Evolutionary conservation across 2,113 vertebrate species (phyloP).

Genomic region (Pedetes capensis): DNA sequence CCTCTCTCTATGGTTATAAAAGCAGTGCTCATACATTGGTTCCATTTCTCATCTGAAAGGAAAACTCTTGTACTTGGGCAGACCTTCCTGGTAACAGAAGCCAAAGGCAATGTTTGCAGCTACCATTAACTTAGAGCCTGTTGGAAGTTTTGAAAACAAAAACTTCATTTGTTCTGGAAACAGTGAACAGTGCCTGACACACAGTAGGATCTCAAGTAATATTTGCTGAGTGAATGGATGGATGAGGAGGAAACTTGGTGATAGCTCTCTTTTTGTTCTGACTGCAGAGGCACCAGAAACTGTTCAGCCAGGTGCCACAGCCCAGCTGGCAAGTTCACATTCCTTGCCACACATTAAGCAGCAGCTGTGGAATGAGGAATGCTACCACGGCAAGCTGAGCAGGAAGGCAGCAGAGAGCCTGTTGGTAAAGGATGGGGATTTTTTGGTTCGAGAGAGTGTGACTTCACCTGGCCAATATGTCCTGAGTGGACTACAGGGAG

Average conservation of each 20-base stretch:
- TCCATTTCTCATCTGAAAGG: constrained; percentile 14
- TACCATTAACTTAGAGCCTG: neutral
- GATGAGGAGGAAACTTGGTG: neutral
- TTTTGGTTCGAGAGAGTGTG: constrained; percentile 93
- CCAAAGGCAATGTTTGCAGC: constrained; percentile 46
- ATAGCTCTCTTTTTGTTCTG: constrained; percentile 63
- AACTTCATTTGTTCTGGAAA: neutral
- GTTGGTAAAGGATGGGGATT: constrained; percentile 90
- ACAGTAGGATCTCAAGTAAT: neutral
- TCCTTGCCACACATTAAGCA: constrained; percentile 80
- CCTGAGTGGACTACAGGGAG: constrained; percentile 92
- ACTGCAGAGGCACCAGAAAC: constrained; percentile 80
- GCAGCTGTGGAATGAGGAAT: constrained; percentile 88
- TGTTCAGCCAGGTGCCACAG: constrained; percentile 76
- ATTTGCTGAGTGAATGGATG: neutral
- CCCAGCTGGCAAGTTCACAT: constrained; percentile 66
- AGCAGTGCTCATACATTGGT: neutral
- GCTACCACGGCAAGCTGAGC: constrained; percentile 93
- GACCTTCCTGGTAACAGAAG: neutral
- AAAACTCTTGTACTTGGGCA: constrained; percentile 12
- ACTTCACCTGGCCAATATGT: constrained; percentile 93
- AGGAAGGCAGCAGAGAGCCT: constrained; percentile 91
- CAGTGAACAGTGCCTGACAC: neutral
- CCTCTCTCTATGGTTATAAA: neutral
- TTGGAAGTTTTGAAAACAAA: constrained; percentile 9